Evolutionary conservation across 1,140 invertebrate species (phyloP), one percentile per base, ranked within the genome.

Genomic region (Papilio dardanus): DNA sequence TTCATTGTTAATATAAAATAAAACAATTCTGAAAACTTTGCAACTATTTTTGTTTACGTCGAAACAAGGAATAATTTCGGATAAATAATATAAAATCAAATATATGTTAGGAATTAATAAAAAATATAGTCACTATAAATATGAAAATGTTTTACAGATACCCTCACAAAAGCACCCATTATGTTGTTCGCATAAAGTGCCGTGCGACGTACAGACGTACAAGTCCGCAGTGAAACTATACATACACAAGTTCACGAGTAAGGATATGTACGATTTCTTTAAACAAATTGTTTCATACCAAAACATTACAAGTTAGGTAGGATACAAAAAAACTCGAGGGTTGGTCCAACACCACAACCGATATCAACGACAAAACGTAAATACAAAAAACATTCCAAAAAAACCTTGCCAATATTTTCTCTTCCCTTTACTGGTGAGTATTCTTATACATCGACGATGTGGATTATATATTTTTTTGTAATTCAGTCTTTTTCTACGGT

Each of bases 241-340:
- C 86, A 89, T 87, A 89, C 86, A 81, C 81, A 83, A 83, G 87
- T 84, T 86, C 88, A 87, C 76, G 83, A 88, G 84, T 85, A 88
- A 93, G 88, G 92, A 93, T 93, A 93, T 93, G 92, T 93, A 93
- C 86, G 87, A 86, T 91, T 91, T 88, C 85, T 83, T 81, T 79
- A 85, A 89, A 82, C 83, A 78, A 89, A 87, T 81, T 73, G 14
- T 46, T 74, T 81, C 67, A 74, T 77, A 74, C 46, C 33, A 80
- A 80, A 73, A 77, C 77, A 73, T 76, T 83, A 86, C 76, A 81
- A 84, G 54, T 62, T 28, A 28, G 54, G 54, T 28, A 62, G 3
- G 12, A 14, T 84, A 86, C 76, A 81, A 84, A 80, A 87, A 85
- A 62, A 62, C 10, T 3, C 83, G 84, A 40, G 28, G 88, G 86